Conservation (phyloP, 2,797 vertebrate species). For the Melanotaenia nigrans region DNA sequence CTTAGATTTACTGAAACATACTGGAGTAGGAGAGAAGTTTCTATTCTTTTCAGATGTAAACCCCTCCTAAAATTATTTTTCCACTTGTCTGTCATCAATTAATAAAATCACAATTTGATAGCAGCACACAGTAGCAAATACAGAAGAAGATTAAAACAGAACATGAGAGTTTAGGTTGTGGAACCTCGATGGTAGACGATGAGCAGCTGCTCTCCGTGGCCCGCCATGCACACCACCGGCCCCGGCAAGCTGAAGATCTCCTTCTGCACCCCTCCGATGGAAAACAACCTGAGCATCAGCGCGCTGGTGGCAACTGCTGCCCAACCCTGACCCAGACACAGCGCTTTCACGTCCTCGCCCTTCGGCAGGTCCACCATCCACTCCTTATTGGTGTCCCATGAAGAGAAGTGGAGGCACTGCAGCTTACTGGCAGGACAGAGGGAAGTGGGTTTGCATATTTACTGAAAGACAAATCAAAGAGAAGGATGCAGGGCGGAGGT, state of each 20-base stretch:
- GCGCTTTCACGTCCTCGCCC: slow-evolving; percentile 86
- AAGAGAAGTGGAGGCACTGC: slow-evolving; percentile 95
- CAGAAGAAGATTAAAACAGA: no score
- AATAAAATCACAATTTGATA: no score
- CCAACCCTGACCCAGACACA: slow-evolving; percentile 95
- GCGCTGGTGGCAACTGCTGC: slow-evolving; percentile 89
- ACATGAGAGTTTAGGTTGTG: neutral
- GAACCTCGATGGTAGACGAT: slow-evolving; percentile 91
- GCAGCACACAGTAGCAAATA: no score
- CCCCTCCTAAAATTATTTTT: no score
- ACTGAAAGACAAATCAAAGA: rapidly evolving
- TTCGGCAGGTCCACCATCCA: slow-evolving; percentile 94
- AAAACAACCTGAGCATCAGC: slow-evolving; percentile 88
- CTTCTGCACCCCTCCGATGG: slow-evolving; percentile 91
- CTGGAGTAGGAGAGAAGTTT: no score
- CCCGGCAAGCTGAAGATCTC: slow-evolving; percentile 93
- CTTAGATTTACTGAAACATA: no score
- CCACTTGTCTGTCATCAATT: no score
- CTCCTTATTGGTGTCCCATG: slow-evolving; percentile 96
- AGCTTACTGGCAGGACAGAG: slow-evolving; percentile 85
- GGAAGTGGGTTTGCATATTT: neutral
- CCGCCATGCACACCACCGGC: slow-evolving; percentile 90
- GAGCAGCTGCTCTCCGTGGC: slow-evolving; percentile 91
- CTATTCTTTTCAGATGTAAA: no score
- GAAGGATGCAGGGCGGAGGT: neutral